phyloP scores from a whole-genome alignment of 2,797 vertebrate species.

The Tenualosa ilisha region DNA sequence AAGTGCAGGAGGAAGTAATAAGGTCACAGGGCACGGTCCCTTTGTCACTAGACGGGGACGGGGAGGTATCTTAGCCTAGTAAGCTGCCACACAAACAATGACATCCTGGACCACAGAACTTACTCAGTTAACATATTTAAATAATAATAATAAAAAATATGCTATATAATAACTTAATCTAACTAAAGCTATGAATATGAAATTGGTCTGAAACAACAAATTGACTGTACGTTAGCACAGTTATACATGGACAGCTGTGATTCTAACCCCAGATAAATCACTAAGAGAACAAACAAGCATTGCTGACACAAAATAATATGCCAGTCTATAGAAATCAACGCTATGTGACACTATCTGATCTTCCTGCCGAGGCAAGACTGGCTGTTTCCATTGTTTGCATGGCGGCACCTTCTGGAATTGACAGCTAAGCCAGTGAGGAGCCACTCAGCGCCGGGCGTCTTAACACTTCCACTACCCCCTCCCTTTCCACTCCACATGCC shows the following conservation, averaged over 20 bases:
- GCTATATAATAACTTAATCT: not conserved
- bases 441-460: not conserved
- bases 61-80: not conserved
- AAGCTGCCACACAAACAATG: not conserved
- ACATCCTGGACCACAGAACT: not conserved
- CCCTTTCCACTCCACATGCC: constrained; percentile 2
- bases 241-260: not conserved
- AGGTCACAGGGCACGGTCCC: not conserved
- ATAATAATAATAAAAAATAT: not conserved
- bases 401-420: not conserved
- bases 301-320: not conserved
- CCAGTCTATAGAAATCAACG: not conserved
- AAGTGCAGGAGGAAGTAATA: constrained; percentile 24
- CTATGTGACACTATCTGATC: not conserved
- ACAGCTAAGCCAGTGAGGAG: not conserved
- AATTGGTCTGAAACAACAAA: not conserved
- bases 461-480: not conserved
- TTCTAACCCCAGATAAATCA: not conserved
- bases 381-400: not conserved
- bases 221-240: not conserved
- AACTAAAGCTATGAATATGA: not conserved
- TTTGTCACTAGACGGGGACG: not conserved
- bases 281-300: not conserved
- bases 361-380: not conserved
- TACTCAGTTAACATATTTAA: not conserved